A percentile compares a stretch with the other conserved stretches of the same genome.
These are phyloP conservation scores for Bradysia coprophila DNA, from an alignment of 1,140 invertebrate genomes.

Conservation along the genomic window DNA sequence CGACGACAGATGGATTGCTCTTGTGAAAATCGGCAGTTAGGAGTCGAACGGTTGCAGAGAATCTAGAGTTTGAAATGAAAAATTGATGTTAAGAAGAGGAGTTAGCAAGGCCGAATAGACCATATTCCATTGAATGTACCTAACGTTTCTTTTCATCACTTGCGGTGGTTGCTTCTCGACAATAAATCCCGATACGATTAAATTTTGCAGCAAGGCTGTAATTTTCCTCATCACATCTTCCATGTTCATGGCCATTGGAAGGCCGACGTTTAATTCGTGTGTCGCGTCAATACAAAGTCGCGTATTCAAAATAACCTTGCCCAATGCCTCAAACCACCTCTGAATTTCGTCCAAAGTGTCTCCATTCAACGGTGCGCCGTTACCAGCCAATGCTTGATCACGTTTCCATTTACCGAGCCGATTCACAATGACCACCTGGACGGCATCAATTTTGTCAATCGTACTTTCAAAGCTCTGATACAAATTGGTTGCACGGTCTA, in stretches of 20 bases:
- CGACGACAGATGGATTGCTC: constrained; percentile 61
- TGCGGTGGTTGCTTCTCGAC: constrained; percentile 91
- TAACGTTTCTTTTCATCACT: constrained; percentile 89
- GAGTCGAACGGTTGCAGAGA: constrained; percentile 72
- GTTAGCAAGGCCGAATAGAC: not conserved
- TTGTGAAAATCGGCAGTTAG: constrained; percentile 82
- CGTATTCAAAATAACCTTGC: constrained; percentile 84
- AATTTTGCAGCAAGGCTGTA: not conserved
- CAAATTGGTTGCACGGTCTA: not conserved
- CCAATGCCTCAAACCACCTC: constrained; percentile 81
- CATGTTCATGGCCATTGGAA: too few relatives aligned
- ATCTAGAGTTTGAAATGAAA: constrained; percentile 27
- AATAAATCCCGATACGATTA: constrained; percentile 37
- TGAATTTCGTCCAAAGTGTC: constrained; percentile 72
- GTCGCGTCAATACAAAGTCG: too few relatives aligned
- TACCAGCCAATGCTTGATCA: constrained; percentile 81
- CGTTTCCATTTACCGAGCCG: constrained; percentile 88
- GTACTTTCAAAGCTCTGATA: constrained; percentile 7
- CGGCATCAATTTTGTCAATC: constrained; percentile 23
- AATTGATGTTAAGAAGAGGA: not conserved
- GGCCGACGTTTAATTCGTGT: too few relatives aligned
- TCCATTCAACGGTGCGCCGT: constrained; percentile 67
- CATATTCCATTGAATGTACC: constrained; percentile 18
- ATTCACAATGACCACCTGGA: constrained; percentile 75
- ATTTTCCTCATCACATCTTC: too few relatives aligned